These are phyloP conservation scores for Drosophila cracens DNA, from an alignment of 2,888 invertebrate genomes.

Conservation along the genomic window DNA sequence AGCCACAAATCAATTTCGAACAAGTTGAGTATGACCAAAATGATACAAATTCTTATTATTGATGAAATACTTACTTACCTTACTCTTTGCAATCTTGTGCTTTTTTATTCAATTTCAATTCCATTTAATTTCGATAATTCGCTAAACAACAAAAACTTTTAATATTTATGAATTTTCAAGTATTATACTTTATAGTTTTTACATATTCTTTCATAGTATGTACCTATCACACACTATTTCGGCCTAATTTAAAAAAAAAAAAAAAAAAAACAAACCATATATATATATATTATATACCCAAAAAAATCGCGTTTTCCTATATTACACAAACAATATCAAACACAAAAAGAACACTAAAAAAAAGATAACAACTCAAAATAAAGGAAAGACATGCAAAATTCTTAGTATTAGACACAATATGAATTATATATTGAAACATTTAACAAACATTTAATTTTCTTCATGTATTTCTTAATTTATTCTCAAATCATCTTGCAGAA, in stretches of 20 bases:
- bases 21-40: constrained; percentile 77
- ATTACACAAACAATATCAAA: constrained; percentile 32
- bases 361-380: constrained; percentile 11
- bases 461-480: constrained; percentile 81
- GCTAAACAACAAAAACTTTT: constrained; percentile 35
- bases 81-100: constrained; percentile 67
- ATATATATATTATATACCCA: constrained; percentile 3
- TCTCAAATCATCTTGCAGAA: constrained; percentile 85
- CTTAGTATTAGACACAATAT: constrained; percentile 44
- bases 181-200: constrained; percentile 22
- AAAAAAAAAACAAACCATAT: too few species aligned
- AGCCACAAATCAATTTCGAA: constrained; percentile 68
- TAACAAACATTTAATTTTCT: constrained; percentile 75
- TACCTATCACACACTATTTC: constrained; percentile 35
- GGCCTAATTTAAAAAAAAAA: constrained; percentile 28
- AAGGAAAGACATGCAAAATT: constrained; percentile 38
- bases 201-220: constrained; percentile 27
- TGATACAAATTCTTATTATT: constrained; percentile 64
- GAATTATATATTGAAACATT: constrained; percentile 64
- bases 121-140: constrained; percentile 54
- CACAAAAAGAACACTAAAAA: constrained; percentile 32
- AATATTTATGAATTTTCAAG: constrained; percentile 17
- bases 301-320: constrained; percentile 44
- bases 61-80: constrained; percentile 27
- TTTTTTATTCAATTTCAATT: constrained; percentile 63